Evolutionary conservation across 2,888 invertebrate species (phyloP).

Genomic region (Drosophila kambysellisi): DNA sequence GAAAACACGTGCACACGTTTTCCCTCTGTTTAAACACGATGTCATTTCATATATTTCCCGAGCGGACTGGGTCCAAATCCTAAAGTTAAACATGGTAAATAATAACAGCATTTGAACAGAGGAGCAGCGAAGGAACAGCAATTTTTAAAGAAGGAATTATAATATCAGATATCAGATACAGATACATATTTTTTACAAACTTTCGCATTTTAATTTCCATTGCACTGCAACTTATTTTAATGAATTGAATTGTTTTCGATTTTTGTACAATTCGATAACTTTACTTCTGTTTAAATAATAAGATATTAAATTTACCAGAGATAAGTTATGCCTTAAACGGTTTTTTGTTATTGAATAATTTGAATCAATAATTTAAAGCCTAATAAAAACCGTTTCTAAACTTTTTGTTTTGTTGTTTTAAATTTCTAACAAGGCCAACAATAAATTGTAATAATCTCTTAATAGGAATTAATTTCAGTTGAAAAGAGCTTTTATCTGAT

Average conservation of each 20-base stretch:
- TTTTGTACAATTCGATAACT: fast-evolving
- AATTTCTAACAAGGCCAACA: neutral
- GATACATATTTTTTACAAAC: no score
- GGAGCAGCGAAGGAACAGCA: neutral
- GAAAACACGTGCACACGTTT: neutral
- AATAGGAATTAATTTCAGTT: neutral
- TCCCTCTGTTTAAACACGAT: neutral
- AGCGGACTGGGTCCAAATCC: neutral
- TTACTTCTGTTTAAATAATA: neutral
- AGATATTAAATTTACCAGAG: neutral
- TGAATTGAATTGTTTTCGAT: neutral
- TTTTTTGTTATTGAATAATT: neutral
- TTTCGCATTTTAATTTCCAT: no score
- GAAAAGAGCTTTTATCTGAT: neutral
- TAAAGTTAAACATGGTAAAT: neutral
- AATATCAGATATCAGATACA: neutral
- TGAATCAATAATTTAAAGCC: neutral
- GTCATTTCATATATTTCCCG: neutral
- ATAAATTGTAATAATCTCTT: neutral
- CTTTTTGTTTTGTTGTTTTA: neutral
- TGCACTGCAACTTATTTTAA: neutral
- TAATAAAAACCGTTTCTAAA: neutral
- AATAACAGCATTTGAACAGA: neutral
- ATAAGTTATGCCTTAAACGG: neutral
- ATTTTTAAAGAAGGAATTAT: neutral